Percentiles rank a stretch among this genome's conserved stretches.
Evolutionary conservation across 1,140 invertebrate species (phyloP).

Genomic region (Pristionchus pacificus): DNA sequence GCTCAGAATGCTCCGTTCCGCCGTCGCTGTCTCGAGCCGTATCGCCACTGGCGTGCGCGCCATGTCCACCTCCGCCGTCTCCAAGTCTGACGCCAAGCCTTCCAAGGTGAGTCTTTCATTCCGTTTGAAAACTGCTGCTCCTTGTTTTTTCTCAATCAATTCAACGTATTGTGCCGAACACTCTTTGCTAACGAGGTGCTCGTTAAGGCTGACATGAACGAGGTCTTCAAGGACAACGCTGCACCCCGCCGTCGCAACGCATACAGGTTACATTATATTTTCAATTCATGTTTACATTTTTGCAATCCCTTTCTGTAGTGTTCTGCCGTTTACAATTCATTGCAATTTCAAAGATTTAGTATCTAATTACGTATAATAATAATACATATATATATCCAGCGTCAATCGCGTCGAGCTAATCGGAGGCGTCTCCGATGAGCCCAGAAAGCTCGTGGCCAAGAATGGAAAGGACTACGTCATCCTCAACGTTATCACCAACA

Average conservation of each 20-base stretch:
- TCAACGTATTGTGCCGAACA: no score
- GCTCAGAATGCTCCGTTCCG: not conserved
- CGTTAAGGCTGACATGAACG: not conserved
- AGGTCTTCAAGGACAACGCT: not conserved
- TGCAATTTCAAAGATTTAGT: no score
- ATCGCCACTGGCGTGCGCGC: not conserved
- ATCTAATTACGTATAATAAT: no score
- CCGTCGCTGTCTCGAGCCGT: not conserved
- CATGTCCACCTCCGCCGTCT: not conserved
- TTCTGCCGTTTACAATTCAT: no score
- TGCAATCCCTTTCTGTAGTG: no score
- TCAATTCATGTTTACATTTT: no score
- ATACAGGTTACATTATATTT: not conserved
- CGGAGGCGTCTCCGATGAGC: slow-evolving; percentile 28
- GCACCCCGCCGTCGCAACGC: not conserved
- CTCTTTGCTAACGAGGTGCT: no score
- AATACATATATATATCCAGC: no score
- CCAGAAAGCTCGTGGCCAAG: slow-evolving; percentile 10
- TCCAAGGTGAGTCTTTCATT: not conserved
- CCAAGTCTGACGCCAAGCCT: not conserved
- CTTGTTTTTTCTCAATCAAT: no score
- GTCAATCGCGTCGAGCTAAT: slow-evolving; percentile 32
- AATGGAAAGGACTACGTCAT: slow-evolving; percentile 22
- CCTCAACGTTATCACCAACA: slow-evolving; percentile 35
- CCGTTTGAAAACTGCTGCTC: no score